These are phyloP conservation scores for Laticauda colubrina DNA, from an alignment of 2,113 vertebrate species.

Conservation along the genomic window DNA sequence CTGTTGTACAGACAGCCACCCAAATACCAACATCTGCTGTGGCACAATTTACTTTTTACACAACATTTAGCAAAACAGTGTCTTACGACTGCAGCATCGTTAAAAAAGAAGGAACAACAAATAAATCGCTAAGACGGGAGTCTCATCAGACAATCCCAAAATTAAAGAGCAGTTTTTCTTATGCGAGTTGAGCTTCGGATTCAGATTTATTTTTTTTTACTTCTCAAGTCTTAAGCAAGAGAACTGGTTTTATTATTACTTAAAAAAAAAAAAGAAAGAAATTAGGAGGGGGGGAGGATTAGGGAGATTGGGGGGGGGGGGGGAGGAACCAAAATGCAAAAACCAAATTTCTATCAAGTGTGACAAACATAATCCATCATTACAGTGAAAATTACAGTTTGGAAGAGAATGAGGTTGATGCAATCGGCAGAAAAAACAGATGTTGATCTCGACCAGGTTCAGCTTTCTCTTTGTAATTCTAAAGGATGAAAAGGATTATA, in stretches of 20 bases:
- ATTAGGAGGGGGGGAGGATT: not conserved
- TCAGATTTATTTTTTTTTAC: constrained; percentile 47
- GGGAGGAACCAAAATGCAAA: constrained; percentile 15
- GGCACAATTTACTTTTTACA: constrained; percentile 91
- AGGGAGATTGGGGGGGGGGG: not conserved
- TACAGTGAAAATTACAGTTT: constrained; percentile 65
- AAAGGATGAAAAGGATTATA: constrained; percentile 49
- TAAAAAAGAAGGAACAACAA: constrained; percentile 72
- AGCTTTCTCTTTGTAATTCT: constrained; percentile 3
- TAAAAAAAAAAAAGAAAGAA: not conserved
- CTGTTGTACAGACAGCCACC: constrained; percentile 75
- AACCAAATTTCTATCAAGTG: constrained; percentile 45
- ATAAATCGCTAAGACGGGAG: constrained; percentile 60
- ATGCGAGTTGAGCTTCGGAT: constrained; percentile 59
- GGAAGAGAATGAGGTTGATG: constrained; percentile 53
- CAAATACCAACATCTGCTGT: constrained; percentile 86
- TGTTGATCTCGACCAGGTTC: constrained; percentile 41
- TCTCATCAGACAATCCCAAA: constrained; percentile 71
- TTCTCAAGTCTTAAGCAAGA: constrained; percentile 55
- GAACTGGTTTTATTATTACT: constrained; percentile 52
- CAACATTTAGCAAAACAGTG: constrained; percentile 90
- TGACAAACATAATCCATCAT: constrained; percentile 56
- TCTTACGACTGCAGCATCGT: constrained; percentile 78
- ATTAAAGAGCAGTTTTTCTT: constrained; percentile 68
- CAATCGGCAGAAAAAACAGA: constrained; percentile 54